Percentiles rank a stretch among this genome's conserved stretches.
phyloP scores from a whole-genome alignment of 2,888 invertebrate species.

The Caenorhabditis angaria region DNA sequence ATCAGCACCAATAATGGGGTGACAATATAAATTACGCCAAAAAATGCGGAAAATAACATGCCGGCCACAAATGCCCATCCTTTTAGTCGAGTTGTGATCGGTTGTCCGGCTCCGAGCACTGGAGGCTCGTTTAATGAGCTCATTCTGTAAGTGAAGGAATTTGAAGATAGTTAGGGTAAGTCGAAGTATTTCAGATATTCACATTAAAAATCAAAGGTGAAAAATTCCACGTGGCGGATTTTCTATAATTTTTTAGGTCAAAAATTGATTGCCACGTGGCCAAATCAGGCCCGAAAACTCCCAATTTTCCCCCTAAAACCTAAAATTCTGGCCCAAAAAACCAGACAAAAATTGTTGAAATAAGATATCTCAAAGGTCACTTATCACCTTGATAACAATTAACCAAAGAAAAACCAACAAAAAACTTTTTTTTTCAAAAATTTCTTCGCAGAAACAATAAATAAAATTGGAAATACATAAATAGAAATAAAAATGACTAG shows the following conservation, averaged over 20 bases:
- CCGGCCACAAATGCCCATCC: slow-evolving; percentile 56
- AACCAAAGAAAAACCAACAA: too few species aligned
- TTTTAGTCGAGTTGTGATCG: slow-evolving; percentile 48
- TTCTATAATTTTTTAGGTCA: too few species aligned
- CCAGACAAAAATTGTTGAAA: too few species aligned
- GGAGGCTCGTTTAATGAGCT: slow-evolving; percentile 57
- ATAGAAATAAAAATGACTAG: background rate
- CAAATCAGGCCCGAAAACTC: too few species aligned
- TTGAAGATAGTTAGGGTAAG: too few species aligned
- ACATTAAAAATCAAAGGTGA: slow-evolving; percentile 1
- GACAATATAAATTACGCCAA: slow-evolving; percentile 68
- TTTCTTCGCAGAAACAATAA: background rate
- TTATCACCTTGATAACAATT: too few species aligned
- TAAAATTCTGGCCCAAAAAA: too few species aligned
- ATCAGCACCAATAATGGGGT: slow-evolving; percentile 64
- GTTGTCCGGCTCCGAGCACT: slow-evolving; percentile 51
- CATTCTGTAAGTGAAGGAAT: slow-evolving; percentile 19
- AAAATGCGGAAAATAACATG: slow-evolving; percentile 63
- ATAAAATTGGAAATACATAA: background rate
- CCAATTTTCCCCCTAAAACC: too few species aligned
- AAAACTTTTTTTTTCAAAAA: too few species aligned
- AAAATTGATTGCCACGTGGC: too few species aligned
- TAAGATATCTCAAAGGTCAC: too few species aligned
- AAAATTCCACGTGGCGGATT: background rate
- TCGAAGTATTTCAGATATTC: background rate